Evolutionary conservation across 2,797 vertebrate genomes (phyloP).

Genomic region (Anableps anableps): DNA sequence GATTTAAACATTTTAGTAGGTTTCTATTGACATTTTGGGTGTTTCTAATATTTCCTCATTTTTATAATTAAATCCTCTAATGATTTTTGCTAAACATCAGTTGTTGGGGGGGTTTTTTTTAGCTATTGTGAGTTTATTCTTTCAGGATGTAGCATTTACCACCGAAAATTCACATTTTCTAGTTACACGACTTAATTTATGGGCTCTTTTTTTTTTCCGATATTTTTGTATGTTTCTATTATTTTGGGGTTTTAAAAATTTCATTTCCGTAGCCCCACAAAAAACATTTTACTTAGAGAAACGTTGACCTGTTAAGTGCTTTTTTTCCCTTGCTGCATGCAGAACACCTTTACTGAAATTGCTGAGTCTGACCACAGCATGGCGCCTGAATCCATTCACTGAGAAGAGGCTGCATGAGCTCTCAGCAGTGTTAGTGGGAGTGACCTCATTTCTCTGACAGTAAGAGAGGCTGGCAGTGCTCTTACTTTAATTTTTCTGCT

Average conservation of each 20-base stretch:
- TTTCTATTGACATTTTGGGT: too few species aligned
- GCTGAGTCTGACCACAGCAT: constrained; percentile 53
- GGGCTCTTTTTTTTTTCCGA: background rate
- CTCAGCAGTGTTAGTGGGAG: constrained; percentile 31
- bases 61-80: too few species aligned
- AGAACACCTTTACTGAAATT: background rate
- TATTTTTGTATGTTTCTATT: background rate
- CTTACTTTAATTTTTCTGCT: constrained; percentile 24
- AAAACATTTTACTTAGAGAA: background rate
- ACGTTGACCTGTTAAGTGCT: background rate
- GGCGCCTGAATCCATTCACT: constrained; percentile 46
- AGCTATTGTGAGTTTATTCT: too few species aligned
- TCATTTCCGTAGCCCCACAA: background rate
- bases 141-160: too few species aligned
- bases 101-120: too few species aligned
- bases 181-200: background rate
- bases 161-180: too few species aligned
- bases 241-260: background rate
- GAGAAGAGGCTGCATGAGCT: constrained; percentile 12
- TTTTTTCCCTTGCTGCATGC: background rate
- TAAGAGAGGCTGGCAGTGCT: constrained; percentile 30
- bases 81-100: too few species aligned
- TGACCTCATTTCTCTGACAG: constrained; percentile 65
- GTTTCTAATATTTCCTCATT: too few species aligned
- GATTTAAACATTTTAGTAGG: too few species aligned